Percentiles rank a stretch among this genome's conserved stretches.
Conservation (phyloP, 2,888 invertebrate genomes). For the Argyresthia goedartella region DNA sequence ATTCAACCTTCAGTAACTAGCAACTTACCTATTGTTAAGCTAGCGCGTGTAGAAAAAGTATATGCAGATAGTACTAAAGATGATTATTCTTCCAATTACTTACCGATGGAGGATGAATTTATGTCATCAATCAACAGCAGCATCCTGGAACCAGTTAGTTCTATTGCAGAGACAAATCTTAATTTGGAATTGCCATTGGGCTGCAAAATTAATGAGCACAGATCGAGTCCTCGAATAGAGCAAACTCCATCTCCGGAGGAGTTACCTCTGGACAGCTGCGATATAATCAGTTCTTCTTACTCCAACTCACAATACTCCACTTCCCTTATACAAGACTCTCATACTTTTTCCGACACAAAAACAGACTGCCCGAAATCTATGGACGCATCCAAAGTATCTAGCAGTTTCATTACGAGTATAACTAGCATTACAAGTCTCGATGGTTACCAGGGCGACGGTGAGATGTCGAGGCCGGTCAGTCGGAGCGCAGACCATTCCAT, state of each 20-base stretch:
- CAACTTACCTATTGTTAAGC: too few relatives aligned
- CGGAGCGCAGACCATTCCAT: conserved; percentile 83
- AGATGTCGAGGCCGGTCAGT: conserved; percentile 89
- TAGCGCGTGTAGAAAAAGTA: background rate
- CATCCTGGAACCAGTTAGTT: conserved; percentile 71
- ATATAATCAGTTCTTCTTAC: conserved; percentile 68
- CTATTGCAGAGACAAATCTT: conserved; percentile 61
- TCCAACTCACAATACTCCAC: conserved; percentile 54
- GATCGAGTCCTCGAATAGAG: conserved; percentile 70
- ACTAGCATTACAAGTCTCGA: conserved; percentile 94
- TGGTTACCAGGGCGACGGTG: conserved; percentile 94
- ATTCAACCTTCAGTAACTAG: too few relatives aligned
- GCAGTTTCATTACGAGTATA: conserved; percentile 87
- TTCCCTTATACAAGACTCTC: conserved; percentile 65
- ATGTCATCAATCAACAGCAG: conserved; percentile 73
- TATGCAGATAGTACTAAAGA: background rate
- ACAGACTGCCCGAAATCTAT: conserved; percentile 73
- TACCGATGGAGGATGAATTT: conserved; percentile 66
- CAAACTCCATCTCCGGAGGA: conserved; percentile 90
- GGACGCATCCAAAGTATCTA: conserved; percentile 75
- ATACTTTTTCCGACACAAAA: conserved; percentile 69
- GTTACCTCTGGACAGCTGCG: conserved; percentile 82
- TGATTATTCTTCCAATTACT: background rate
- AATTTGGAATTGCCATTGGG: conserved; percentile 68
- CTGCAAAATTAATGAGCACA: conserved; percentile 52